These are phyloP conservation scores for Oenanthe melanoleuca DNA, from an alignment of 2,113 vertebrate species.

Conservation along the genomic window DNA sequence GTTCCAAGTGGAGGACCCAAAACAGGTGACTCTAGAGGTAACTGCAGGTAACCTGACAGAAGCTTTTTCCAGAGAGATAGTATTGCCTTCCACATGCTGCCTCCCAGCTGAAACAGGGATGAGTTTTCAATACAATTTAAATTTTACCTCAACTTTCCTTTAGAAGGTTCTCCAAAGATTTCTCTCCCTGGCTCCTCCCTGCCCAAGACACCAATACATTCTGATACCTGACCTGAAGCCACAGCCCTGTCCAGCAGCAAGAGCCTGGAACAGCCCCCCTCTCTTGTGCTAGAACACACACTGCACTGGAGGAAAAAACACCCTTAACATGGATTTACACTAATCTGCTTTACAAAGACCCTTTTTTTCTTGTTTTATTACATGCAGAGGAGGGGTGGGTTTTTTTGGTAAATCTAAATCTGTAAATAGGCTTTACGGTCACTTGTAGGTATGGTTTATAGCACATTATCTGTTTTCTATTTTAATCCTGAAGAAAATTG, in stretches of 20 bases:
- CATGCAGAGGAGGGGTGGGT: background rate
- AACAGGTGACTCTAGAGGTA: background rate
- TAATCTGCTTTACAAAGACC: background rate
- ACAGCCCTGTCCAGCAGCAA: fast-evolving
- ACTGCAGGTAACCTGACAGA: background rate
- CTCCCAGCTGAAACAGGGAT: background rate
- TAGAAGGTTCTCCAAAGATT: background rate
- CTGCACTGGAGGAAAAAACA: background rate
- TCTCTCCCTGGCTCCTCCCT: background rate
- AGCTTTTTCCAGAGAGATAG: background rate
- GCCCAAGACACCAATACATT: background rate
- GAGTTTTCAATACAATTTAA: background rate
- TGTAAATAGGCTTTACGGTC: slow-evolving; percentile 48
- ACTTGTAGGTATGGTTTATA: slow-evolving; percentile 54
- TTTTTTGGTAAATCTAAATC: slow-evolving; percentile 58
- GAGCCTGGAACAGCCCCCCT: background rate
- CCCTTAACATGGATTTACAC: background rate
- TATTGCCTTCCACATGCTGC: fast-evolving
- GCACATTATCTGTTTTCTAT: slow-evolving; percentile 57
- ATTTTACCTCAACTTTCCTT: background rate
- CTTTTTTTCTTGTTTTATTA: background rate
- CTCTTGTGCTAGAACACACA: background rate
- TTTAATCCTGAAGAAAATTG: slow-evolving; percentile 71
- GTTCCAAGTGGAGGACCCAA: background rate
- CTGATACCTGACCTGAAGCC: background rate